Conservation (phyloP, 2,888 invertebrate genomes). For the Brachyptera putata region DNA sequence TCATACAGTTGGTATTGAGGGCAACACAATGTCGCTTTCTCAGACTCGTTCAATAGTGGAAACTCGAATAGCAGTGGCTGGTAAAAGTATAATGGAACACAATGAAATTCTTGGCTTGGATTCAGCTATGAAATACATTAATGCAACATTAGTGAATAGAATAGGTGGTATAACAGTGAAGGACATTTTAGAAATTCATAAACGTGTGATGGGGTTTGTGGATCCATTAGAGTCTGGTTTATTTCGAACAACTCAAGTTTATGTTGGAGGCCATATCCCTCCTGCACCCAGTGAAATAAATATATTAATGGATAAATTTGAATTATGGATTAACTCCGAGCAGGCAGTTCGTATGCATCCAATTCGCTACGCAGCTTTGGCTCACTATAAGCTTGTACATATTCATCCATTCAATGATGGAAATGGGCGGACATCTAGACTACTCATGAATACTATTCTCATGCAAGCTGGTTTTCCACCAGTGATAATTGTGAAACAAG, state of each 20-base stretch:
- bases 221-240: constrained; percentile 90
- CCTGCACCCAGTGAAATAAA: constrained; percentile 80
- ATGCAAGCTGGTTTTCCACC: constrained; percentile 96
- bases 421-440: constrained; percentile 90
- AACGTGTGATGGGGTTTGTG: constrained; percentile 88
- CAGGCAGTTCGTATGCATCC: constrained; percentile 83
- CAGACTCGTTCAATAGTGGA: constrained; percentile 90
- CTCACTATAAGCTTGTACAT: constrained; percentile 94
- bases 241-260: constrained; percentile 85
- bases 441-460: constrained; percentile 93
- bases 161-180: constrained; percentile 73
- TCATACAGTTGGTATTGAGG: constrained; percentile 96
- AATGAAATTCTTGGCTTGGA: constrained; percentile 95
- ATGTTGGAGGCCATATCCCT: constrained; percentile 92
- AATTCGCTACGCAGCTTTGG: constrained; percentile 87
- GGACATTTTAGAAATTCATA: constrained; percentile 89
- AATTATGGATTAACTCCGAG: constrained; percentile 91
- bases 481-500: constrained; percentile 86
- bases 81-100: constrained; percentile 93
- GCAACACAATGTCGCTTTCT: constrained; percentile 91
- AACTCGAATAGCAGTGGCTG: constrained; percentile 78
- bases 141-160: constrained; percentile 72
- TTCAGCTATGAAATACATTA: constrained; percentile 89
- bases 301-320: constrained; percentile 78
- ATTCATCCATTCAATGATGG: constrained; percentile 98